Percentiles rank a stretch among this genome's conserved stretches.
phyloP scores from a whole-genome alignment of 2,888 invertebrate species.

The Cordilura impudica region DNA sequence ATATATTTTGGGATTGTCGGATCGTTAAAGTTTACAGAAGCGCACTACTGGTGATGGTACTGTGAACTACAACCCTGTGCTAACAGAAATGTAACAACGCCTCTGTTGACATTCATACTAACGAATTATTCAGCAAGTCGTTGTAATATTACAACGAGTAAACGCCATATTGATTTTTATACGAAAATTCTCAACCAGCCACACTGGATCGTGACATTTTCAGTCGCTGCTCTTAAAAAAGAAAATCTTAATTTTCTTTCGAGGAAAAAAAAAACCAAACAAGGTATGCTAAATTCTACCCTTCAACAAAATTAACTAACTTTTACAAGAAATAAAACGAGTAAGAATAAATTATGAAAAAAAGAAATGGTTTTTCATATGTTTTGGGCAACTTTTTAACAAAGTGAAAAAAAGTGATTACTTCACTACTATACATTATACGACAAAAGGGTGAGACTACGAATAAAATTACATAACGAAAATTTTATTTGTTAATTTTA shows the following conservation, averaged over 20 bases:
- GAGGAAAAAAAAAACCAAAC: constrained; percentile 45
- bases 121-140: constrained; percentile 50
- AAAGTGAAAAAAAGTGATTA: constrained; percentile 31
- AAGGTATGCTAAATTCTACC: constrained; percentile 62
- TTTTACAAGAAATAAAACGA: constrained; percentile 46
- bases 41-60: no score
- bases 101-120: not conserved
- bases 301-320: constrained; percentile 23
- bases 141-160: constrained; percentile 31
- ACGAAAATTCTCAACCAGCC: constrained; percentile 60
- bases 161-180: constrained; percentile 64
- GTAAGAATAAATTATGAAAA: constrained; percentile 48
- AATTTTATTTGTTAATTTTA: constrained; percentile 44
- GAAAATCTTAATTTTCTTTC: constrained; percentile 39
- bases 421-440: constrained; percentile 13
- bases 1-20: no score
- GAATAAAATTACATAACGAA: constrained; percentile 64
- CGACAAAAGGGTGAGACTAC: constrained; percentile 30
- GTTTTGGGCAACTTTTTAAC: constrained; percentile 12
- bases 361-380: constrained; percentile 30
- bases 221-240: constrained; percentile 23
- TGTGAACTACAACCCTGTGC: not conserved
- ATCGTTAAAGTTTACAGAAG: no score
- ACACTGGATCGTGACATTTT: constrained; percentile 43
- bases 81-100: not conserved